phyloP scores from a whole-genome alignment of 1,140 invertebrate species.

The Zaprionus tsacasi region DNA sequence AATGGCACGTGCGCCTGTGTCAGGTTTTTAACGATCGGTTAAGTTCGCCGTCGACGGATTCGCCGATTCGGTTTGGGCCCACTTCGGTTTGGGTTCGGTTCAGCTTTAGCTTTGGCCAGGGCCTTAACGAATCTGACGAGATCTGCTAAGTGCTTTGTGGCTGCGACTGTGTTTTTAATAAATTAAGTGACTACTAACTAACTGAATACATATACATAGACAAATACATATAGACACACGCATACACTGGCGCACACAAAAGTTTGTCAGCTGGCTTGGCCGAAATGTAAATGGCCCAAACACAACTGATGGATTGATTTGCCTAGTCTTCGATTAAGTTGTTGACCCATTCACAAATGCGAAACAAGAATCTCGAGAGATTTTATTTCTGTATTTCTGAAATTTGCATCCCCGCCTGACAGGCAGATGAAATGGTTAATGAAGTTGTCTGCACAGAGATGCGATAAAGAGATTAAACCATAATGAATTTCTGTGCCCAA shows the following conservation, averaged over 20 bases:
- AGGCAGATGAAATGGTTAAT: slow-evolving; percentile 26
- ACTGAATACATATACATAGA: slow-evolving; percentile 38
- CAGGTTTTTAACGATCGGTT: slow-evolving; percentile 79
- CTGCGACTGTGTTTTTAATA: slow-evolving; percentile 40
- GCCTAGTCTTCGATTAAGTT: slow-evolving; percentile 63
- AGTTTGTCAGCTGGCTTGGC: slow-evolving; percentile 19
- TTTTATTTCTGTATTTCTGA: background rate
- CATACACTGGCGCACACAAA: slow-evolving; percentile 12
- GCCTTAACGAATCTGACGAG: slow-evolving; percentile 37
- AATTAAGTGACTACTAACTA: slow-evolving; percentile 64
- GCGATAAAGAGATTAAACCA: background rate
- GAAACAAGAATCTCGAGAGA: slow-evolving; percentile 6
- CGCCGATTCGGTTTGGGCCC: background rate
- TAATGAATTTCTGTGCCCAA: background rate
- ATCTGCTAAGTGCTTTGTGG: slow-evolving; percentile 44
- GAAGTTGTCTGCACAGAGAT: slow-evolving; percentile 10
- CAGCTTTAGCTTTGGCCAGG: slow-evolving; percentile 23
- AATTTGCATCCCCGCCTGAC: slow-evolving; percentile 32
- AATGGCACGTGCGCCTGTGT: slow-evolving; percentile 81
- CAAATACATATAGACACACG: slow-evolving; percentile 12
- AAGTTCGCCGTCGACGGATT: slow-evolving; percentile 50
- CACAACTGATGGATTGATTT: slow-evolving; percentile 76
- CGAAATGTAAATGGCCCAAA: slow-evolving; percentile 41
- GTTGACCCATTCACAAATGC: slow-evolving; percentile 63
- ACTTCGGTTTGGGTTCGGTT: background rate